Base-by-base conservation (phyloP, 2,888 invertebrate species). In the Chrysopilus asiliformis region DNA sequence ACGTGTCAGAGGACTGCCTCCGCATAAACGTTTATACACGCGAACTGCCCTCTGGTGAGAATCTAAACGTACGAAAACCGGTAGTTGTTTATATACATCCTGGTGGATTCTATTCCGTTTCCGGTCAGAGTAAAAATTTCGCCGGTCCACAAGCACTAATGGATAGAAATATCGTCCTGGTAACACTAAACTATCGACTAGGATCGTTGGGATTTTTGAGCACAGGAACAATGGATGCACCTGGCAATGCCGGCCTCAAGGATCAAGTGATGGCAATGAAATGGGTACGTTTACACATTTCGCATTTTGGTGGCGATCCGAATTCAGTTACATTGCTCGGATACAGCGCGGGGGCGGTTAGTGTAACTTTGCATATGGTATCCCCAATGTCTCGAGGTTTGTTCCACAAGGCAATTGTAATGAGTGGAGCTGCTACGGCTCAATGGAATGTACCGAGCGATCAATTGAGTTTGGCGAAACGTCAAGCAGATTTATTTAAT, bases 171-270 rank as follows among this genome's bases (percentile, higher is more conserved):
- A 22, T 42, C 46, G 73, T 78, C 1, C 57, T 77, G n/a, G 76
- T 78, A 17, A 67, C 73, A 1, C 56, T 74, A 16, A 75, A 77
- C 56, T 77, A 76, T 53, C 63, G 78, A 2, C 54, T 78, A 19
- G 58, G 54, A 4, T 48, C 52, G 1, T 42, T 57, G 65, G 75
- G 76, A 5, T 74, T 71, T 52, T 49, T 75, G 31, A 72, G 74
- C 44, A 76, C 76, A 0, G 78, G 75, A 1, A 76, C 73, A 37
- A 63, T 68, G 13, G 60, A 68, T 14, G 74, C 76, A 0, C 75
- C 79, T 0, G 79, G 79, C 4, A 80, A 80, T 56, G 68, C 72
- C 28, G 80, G 76, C 1, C 56, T 77, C 30, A 79, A 78, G 51
- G 80, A 80, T 55, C 79, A 80, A 57, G 76, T 78, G 2, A 53